Evolutionary conservation across 2,888 invertebrate species (phyloP), one percentile per base, ranked within the genome.

Genomic region (Temnothorax unifasciatus): DNA sequence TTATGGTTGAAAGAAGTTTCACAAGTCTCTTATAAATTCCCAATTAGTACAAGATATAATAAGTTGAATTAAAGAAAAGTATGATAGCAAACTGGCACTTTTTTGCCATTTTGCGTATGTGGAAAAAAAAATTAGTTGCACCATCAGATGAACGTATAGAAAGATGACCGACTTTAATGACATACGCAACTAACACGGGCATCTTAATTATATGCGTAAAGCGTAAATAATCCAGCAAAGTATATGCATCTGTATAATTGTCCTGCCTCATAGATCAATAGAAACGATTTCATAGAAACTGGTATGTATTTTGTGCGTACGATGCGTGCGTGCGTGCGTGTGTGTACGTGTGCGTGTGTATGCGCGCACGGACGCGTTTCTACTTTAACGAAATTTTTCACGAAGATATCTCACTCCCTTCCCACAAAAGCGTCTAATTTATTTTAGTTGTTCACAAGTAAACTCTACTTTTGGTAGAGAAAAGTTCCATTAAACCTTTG

Each of bases 21-120:
- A 82, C 81, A 41, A 25, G 66, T 81, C 66, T 84, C 69, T 84
- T 79, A 76, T 84, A 88, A 86, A 83, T 79, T 66, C 66, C 86
- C 86, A 75, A 86, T 85, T 79, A 76, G 89, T 88, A 85, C 52
- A 89, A 90, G 86, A 88, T 84, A 86, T 88, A 88, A 83, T 85
- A 87, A 86, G 84, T 83, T 52, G 29, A 2, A 9, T 52, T 34
- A 5, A 34, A 34, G 2, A 34, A 34, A 52, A 52, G 52, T 8
- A 21, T 52, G n/a, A 52, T 9, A 52, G 41, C 85, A 76, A 76
- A 85, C 61, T 34, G 34, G 34, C 34, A 34, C 5, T 34, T 82
- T 84, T 68, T 76, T 68, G 64, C 44, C 21, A 64, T 64, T 63
- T 69, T 47, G 82, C 75, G 63, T 83, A 69, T 89, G 83, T 15